Percentiles rank a stretch among this genome's conserved stretches.
These are phyloP conservation scores for Ectropis crepuscularia DNA, from an alignment of 2,888 invertebrate species.

Conservation along the genomic window DNA sequence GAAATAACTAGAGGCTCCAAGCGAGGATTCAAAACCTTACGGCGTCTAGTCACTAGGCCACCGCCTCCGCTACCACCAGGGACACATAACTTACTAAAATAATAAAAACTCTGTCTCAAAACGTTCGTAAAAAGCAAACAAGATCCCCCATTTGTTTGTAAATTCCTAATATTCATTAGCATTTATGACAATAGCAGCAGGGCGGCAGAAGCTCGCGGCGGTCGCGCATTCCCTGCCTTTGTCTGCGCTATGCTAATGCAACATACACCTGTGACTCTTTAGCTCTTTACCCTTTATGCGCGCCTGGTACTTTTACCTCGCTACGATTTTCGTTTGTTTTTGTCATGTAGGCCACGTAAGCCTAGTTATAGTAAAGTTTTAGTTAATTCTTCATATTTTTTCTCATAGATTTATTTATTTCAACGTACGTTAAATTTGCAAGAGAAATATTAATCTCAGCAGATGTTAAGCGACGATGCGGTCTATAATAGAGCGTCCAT, in stretches of 20 bases:
- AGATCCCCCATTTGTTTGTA: conserved; percentile 50
- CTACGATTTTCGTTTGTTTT: conserved; percentile 14
- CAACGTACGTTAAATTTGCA: no score
- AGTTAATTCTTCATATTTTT: no score
- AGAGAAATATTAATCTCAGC: no score
- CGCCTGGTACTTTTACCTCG: conserved; percentile 57
- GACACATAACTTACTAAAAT: background rate
- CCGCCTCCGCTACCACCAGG: no score
- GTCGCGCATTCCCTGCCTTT: conserved; percentile 65
- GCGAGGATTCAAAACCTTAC: no score
- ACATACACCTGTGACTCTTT: conserved; percentile 69
- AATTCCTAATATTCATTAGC: conserved; percentile 74
- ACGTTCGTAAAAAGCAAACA: conserved; percentile 31
- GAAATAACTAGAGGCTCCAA: no score
- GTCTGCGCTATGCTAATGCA: conserved; percentile 74
- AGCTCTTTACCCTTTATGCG: conserved; percentile 55
- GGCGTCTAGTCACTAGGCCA: no score
- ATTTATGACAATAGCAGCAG: conserved; percentile 75
- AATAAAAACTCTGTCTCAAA: background rate
- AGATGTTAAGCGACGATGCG: no score
- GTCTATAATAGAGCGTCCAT: no score
- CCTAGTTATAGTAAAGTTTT: background rate
- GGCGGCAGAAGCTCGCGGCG: conserved; percentile 67
- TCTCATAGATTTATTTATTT: no score
- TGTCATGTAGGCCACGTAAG: background rate